Evolutionary conservation across 2,888 invertebrate genomes (phyloP), one percentile per base, ranked within the genome.

Genomic region (Octonoba sinensis): DNA sequence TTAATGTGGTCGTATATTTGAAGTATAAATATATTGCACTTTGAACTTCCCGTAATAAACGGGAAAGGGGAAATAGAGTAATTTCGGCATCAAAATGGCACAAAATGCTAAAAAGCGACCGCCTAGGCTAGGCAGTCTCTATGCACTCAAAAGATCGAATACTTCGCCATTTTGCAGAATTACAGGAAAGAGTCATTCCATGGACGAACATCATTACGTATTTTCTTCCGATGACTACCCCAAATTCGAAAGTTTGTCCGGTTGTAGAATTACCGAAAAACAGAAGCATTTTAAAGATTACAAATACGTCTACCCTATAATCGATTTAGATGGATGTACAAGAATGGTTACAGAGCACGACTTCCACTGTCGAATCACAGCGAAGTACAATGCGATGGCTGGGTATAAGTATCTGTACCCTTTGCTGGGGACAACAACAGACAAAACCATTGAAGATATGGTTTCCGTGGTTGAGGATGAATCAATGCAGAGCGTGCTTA

Each of bases 251-350:
- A 49, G 54, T n/a, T 8, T 54, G 13, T 75, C 77, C 11, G 83
- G 84, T 15, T 86, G 86, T 62, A 83, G 84, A n/a, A 86, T 86
- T 81, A 92, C 92, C 85, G 90, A 92, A 87, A 92, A 91, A 87
- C 93, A 94, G 87, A 91, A 92, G 24, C 88, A 92, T 56, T 88
- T 93, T 73, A 91, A 93, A 57, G 93, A 93, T 86, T 94, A 92
- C 87, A 91, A 93, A 84, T 94, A 94, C 86, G 92, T 94, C 85
- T 92, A 93, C 86, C 94, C 94, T 0, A 90, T 92, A 20, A 62
- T 84, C 0, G 83, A 84, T 49, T 24, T 75, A 11, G 83, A 83
- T 47, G 84, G 83, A 3, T 60, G 64, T 0, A 72, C 69, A 27
- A 62, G 81, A 15, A 72, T 78, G 78, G 69, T 82, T 0, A 82